phyloP scores from a whole-genome alignment of 2,888 invertebrate genomes.

The Zygothrica quintamaculata region DNA sequence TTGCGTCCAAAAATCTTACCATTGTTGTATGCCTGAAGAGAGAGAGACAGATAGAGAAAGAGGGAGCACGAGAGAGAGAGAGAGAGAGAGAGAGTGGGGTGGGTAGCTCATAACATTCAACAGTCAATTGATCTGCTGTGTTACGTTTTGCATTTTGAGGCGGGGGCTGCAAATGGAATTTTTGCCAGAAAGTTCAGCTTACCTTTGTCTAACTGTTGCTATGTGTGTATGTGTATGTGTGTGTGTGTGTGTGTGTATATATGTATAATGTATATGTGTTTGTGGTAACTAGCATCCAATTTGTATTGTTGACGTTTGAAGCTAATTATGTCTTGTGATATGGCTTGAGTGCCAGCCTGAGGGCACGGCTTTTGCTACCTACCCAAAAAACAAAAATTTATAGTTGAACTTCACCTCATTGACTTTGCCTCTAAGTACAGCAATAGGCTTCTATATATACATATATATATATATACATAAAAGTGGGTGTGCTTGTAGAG shows the following conservation, averaged over 20 bases:
- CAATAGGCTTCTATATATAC: not conserved
- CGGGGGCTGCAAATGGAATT: conserved; percentile 74
- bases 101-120: conserved; percentile 47
- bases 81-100: too few relatives aligned
- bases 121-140: conserved; percentile 68
- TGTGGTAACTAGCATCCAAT: conserved; percentile 50
- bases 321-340: conserved; percentile 59
- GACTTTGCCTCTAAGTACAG: too few relatives aligned
- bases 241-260: conserved; percentile 35
- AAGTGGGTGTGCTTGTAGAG: conserved; percentile 9
- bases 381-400: conserved; percentile 40
- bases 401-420: conserved; percentile 74
- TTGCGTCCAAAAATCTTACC: conserved; percentile 27
- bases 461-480: conserved; percentile 3
- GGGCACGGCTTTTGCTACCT: conserved; percentile 62
- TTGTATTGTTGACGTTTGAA: conserved; percentile 44
- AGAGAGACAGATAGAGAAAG: too few relatives aligned
- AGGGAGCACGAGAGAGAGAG: too few relatives aligned
- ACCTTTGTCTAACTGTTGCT: conserved; percentile 41
- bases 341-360: conserved; percentile 37
- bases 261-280: conserved; percentile 44
- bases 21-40: conserved; percentile 22
- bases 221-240: conserved; percentile 47
- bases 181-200: conserved; percentile 66
- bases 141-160: conserved; percentile 72